phyloP scores from a whole-genome alignment of 2,797 vertebrate species.

The Glyptemys insculpta region DNA sequence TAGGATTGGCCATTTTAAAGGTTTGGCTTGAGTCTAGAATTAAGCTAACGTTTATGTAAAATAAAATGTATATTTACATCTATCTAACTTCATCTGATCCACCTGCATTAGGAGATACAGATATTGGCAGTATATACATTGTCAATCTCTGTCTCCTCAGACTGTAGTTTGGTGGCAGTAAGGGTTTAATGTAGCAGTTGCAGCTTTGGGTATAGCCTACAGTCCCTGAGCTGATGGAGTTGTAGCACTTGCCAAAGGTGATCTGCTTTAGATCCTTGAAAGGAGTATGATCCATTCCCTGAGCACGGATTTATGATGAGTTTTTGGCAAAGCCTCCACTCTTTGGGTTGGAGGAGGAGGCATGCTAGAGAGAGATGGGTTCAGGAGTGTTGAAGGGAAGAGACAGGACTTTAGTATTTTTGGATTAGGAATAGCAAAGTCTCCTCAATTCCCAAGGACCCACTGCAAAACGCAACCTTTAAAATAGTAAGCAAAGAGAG shows the following conservation, averaged over 20 bases:
- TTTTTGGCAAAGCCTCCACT: not conserved
- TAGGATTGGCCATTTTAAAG: not conserved
- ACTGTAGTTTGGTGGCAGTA: not conserved
- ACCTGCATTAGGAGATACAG: not conserved
- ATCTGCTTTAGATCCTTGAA: not conserved
- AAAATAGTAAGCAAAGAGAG: not conserved
- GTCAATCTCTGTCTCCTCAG: not conserved
- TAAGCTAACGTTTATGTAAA: rapidly evolving
- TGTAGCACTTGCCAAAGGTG: rapidly evolving
- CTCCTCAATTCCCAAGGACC: not conserved
- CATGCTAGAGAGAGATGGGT: not conserved
- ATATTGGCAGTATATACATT: rapidly evolving
- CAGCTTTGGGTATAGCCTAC: not conserved
- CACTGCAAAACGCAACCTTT: not conserved
- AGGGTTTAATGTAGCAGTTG: not conserved
- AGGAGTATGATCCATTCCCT: not conserved
- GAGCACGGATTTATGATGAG: not conserved
- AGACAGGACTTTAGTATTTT: not conserved
- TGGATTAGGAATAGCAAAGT: not conserved
- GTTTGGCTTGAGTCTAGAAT: not conserved
- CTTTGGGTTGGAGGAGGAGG: not conserved
- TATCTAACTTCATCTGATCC: rapidly evolving
- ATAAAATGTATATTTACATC: not conserved
- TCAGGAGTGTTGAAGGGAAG: not conserved
- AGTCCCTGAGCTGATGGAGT: rapidly evolving